These are phyloP conservation scores for Melanerpes aurifrons DNA, from an alignment of 2,113 vertebrate species.

Conservation along the genomic window DNA sequence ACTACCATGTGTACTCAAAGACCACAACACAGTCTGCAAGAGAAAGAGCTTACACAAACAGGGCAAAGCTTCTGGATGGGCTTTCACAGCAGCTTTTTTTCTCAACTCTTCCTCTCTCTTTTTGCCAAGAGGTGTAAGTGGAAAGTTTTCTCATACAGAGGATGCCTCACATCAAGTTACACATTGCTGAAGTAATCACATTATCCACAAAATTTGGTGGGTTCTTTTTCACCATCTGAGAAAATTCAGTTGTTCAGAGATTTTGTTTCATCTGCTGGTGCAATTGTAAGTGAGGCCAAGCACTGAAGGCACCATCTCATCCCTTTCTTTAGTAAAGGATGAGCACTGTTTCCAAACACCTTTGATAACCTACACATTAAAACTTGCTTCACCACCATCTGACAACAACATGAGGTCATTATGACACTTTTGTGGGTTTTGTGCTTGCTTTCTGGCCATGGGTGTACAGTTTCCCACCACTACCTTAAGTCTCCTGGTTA, in stretches of 20 bases:
- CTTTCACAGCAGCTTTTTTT: neutral
- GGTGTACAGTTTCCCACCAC: neutral
- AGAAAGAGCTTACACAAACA: neutral
- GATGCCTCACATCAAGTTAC: neutral
- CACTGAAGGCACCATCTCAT: neutral
- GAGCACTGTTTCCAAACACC: slow-evolving; percentile 16
- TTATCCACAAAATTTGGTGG: neutral
- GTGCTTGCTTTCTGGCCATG: neutral
- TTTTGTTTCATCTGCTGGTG: neutral
- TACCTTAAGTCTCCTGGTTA: neutral
- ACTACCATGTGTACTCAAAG: neutral
- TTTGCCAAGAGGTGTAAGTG: slow-evolving; percentile 9
- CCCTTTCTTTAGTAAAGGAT: neutral
- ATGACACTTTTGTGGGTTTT: neutral
- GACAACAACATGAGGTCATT: neutral
- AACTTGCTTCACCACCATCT: neutral
- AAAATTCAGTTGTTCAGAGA: neutral
- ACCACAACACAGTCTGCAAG: neutral
- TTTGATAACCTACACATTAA: neutral
- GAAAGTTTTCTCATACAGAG: neutral
- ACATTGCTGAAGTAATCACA: neutral
- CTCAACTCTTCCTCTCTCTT: neutral
- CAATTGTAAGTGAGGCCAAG: neutral
- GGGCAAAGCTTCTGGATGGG: neutral
- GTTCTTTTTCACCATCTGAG: neutral